Conservation (phyloP, 2,797 vertebrate species). For the Manis pentadactyla region DNA sequence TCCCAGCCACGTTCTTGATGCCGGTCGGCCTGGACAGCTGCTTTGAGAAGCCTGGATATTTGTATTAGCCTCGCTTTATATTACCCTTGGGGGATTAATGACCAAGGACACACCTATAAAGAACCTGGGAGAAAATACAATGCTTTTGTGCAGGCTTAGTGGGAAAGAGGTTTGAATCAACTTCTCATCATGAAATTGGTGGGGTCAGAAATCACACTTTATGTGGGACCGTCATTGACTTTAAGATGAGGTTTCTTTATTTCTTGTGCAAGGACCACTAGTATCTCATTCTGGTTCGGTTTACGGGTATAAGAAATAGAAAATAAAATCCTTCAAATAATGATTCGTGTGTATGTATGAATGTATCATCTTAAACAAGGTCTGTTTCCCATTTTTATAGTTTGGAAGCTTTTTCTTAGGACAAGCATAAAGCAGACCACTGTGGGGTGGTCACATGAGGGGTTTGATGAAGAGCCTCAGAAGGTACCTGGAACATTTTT, state of each 20-base stretch:
- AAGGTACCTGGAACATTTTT: not conserved
- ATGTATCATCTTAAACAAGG: not conserved
- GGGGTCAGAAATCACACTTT: conserved; percentile 2
- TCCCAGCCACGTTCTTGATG: not conserved
- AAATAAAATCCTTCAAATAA: conserved; percentile 25
- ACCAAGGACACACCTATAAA: not conserved
- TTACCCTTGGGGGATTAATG: conserved; percentile 61
- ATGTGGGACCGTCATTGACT: not conserved
- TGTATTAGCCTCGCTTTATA: not conserved
- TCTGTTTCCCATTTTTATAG: not conserved
- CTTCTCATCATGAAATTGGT: not conserved
- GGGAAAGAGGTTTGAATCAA: not conserved
- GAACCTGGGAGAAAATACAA: conserved; percentile 28
- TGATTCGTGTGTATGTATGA: not conserved
- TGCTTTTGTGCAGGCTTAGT: not conserved
- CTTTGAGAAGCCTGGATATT: not conserved
- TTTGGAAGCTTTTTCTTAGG: not conserved
- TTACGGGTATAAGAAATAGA: not conserved
- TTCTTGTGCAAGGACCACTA: not conserved
- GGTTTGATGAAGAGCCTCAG: not conserved
- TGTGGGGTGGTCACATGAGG: not conserved
- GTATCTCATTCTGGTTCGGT: not conserved
- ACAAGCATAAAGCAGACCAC: not conserved
- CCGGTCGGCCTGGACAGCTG: not conserved
- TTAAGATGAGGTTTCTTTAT: conserved; percentile 27